These are phyloP conservation scores for Yponomeuta malinellus DNA, from an alignment of 2,888 invertebrate genomes.

Conservation along the genomic window DNA sequence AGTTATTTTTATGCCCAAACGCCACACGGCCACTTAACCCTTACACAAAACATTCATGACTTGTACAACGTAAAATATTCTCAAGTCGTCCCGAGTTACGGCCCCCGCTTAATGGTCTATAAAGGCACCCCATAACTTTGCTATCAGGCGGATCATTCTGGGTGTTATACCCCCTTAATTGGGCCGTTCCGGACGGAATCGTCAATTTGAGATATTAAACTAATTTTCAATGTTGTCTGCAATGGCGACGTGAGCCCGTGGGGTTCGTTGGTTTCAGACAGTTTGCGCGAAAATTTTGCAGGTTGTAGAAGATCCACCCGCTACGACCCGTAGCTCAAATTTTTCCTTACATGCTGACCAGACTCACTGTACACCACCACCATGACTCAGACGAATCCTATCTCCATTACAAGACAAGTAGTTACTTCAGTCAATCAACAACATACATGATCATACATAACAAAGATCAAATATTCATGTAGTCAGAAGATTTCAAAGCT, in stretches of 20 bases:
- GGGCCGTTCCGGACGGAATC: slow-evolving; percentile 69
- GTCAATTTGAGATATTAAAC: slow-evolving; percentile 75
- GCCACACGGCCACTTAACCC: slow-evolving; percentile 3
- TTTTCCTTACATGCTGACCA: too few species aligned
- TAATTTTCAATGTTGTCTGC: slow-evolving; percentile 73
- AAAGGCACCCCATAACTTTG: slow-evolving; percentile 72
- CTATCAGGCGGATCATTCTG: slow-evolving; percentile 65
- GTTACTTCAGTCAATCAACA: too few species aligned
- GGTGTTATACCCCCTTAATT: slow-evolving; percentile 73
- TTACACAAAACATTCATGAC: background rate
- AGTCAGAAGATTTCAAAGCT: too few species aligned
- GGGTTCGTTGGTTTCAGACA: background rate
- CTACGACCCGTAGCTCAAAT: too few species aligned
- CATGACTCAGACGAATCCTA: too few species aligned
- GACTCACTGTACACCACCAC: too few species aligned
- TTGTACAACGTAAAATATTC: slow-evolving; percentile 25
- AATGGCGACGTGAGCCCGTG: slow-evolving; percentile 32
- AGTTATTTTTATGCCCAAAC: too few species aligned
- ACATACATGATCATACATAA: too few species aligned
- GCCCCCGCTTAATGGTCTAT: slow-evolving; percentile 58
- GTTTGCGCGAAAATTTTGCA: background rate
- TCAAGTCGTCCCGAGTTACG: slow-evolving; percentile 42
- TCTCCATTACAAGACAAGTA: too few species aligned
- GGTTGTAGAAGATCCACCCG: background rate
- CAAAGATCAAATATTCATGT: too few species aligned